These are phyloP conservation scores for Andricus curvator DNA, from an alignment of 2,888 invertebrate genomes.

Conservation along the genomic window DNA sequence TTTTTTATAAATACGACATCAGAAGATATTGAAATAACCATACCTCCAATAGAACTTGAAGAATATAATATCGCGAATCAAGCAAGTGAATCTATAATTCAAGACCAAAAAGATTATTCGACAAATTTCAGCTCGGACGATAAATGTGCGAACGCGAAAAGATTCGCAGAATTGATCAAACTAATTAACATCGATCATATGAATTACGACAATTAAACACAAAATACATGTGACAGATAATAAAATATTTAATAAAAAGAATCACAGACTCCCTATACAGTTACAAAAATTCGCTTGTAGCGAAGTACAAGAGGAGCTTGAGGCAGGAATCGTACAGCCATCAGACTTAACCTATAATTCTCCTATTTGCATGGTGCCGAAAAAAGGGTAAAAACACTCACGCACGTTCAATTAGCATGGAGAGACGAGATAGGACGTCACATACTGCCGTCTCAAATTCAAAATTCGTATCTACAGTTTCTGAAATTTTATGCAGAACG, in stretches of 20 bases:
- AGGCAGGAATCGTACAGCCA: background rate
- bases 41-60: background rate
- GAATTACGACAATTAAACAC: background rate
- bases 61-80: background rate
- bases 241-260: background rate
- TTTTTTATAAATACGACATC: background rate
- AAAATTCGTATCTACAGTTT: too few species aligned
- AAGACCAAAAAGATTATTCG: background rate
- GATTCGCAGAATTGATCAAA: too few species aligned
- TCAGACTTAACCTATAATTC: too few species aligned
- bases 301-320: background rate
- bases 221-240: background rate
- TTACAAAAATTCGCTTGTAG: too few species aligned
- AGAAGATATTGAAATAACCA: background rate
- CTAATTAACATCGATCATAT: too few species aligned
- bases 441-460: too few species aligned
- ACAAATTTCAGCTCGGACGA: background rate
- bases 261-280: too few species aligned
- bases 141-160: background rate
- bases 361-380: too few species aligned
- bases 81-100: background rate
- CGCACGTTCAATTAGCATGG: too few species aligned
- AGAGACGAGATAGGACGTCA: too few species aligned
- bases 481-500: too few species aligned
- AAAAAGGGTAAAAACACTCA: too few species aligned